These are phyloP conservation scores for Phaenicophaeus curvirostris DNA, from an alignment of 2,797 vertebrate species.

Conservation along the genomic window DNA sequence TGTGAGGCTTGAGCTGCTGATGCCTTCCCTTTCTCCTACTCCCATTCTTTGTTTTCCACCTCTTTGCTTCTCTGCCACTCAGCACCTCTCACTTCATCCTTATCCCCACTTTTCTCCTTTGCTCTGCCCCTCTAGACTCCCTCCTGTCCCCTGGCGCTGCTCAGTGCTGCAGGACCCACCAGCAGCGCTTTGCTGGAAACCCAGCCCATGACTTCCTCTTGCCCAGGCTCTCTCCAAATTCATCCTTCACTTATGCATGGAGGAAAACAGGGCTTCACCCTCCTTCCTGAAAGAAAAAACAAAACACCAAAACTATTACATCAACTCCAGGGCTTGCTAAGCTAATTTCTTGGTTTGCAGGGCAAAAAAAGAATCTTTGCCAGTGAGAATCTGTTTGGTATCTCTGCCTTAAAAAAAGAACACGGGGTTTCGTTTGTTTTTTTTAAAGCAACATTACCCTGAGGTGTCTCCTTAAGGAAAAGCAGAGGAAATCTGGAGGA, in stretches of 20 bases:
- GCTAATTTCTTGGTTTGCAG: neutral
- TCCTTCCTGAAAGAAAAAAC: neutral
- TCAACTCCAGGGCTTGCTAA: neutral
- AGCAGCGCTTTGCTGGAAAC: rapidly evolving
- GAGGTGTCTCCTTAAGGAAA: neutral
- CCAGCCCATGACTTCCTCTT: neutral
- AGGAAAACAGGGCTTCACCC: neutral
- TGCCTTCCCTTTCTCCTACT: neutral
- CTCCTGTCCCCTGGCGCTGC: rapidly evolving
- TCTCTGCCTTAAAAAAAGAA: neutral
- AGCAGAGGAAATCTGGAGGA: neutral
- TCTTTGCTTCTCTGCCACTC: neutral
- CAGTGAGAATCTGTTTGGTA: neutral
- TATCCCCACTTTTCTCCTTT: neutral
- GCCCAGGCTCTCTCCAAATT: neutral
- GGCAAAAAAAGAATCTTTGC: neutral
- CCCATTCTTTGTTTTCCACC: neutral
- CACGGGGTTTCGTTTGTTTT: neutral
- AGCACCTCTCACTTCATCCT: neutral
- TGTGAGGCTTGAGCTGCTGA: rapidly evolving
- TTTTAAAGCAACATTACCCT: neutral
- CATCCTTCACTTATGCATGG: rapidly evolving
- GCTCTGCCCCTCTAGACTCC: neutral
- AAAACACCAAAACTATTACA: neutral
- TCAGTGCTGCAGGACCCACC: rapidly evolving